Evolutionary conservation across 2,888 invertebrate genomes (phyloP), one percentile per base, ranked within the genome.

Genomic region (Dendrolimus houi): DNA sequence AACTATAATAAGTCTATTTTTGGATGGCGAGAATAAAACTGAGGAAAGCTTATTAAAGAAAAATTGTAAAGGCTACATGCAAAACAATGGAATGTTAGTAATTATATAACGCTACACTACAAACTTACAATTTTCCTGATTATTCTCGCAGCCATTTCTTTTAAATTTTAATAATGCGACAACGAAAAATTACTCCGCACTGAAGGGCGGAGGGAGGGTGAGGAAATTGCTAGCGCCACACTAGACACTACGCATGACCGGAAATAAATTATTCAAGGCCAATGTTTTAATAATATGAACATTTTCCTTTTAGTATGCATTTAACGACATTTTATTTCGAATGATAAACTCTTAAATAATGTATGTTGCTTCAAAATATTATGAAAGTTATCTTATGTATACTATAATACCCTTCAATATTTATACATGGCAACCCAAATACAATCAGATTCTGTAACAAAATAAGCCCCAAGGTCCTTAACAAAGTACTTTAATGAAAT

Each of bases 51-150:
- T 75, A 62, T 64, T 29, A 64, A 63, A 66, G 64, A 61, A 47
- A 71, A 70, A 63, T 64, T 62, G 69, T 61, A 65, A 66, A 65
- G 74, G 67, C 68, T 58, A 61, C 86, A 86, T 86, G 86, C 87
- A 82, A 71, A 64, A 65, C 57, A 64, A 72, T 64, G 66, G 61
- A 70, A 71, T 60, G 61, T 61, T 68, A 70, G 65, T 65, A 72
- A 75, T 70, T 79, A 69, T 66, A 65, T 68, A 76, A 77, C 81
- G 70, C 75, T 79, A 70, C 65, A 67, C 74, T 82, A 83, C 71
- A 70, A 84, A 90, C 90, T 90, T 89, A 91, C 91, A 74, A 91
- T 88, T 87, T 89, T 91, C 81, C 87, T 84, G 80, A 91, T 86
- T 74, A 91, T 83, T 88, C 91, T 91, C 75, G 89, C 82, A 79